phyloP scores from a whole-genome alignment of 2,888 invertebrate species.

The Pseudeuparius sepicola region DNA sequence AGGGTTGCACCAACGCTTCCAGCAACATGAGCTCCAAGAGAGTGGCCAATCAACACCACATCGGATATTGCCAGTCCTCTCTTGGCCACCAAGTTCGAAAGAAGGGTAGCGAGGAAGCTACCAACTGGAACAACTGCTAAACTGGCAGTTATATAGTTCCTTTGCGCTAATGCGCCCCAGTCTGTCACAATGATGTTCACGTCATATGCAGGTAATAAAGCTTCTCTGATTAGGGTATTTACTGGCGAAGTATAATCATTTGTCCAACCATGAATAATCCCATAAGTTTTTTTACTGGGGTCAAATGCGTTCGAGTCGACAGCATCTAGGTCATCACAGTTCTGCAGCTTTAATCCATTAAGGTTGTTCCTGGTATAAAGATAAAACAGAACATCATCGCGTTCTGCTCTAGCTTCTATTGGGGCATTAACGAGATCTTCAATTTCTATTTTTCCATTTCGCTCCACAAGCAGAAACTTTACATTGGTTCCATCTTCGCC shows the following conservation, averaged over 20 bases:
- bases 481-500: too few species aligned
- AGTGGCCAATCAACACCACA: conserved; percentile 88
- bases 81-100: neutral
- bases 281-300: conserved; percentile 21
- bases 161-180: conserved; percentile 24
- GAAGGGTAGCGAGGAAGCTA: neutral
- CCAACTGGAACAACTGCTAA: neutral
- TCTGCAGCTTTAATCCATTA: too few species aligned
- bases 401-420: too few species aligned
- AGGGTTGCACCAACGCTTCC: too few species aligned
- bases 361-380: too few species aligned
- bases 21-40: conserved; percentile 83
- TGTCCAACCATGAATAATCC: conserved; percentile 31
- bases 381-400: too few species aligned
- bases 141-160: conserved; percentile 17
- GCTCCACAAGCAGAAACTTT: too few species aligned
- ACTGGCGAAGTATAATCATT: conserved; percentile 24
- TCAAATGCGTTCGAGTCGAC: conserved; percentile 19
- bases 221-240: conserved; percentile 23
- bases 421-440: too few species aligned
- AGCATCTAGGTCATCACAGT: too few species aligned
- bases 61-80: conserved; percentile 36
- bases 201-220: conserved; percentile 22
- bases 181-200: conserved; percentile 32
- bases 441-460: too few species aligned